phyloP scores from a whole-genome alignment of 2,888 invertebrate genomes.

The Drosophila nr. perissopoda region DNA sequence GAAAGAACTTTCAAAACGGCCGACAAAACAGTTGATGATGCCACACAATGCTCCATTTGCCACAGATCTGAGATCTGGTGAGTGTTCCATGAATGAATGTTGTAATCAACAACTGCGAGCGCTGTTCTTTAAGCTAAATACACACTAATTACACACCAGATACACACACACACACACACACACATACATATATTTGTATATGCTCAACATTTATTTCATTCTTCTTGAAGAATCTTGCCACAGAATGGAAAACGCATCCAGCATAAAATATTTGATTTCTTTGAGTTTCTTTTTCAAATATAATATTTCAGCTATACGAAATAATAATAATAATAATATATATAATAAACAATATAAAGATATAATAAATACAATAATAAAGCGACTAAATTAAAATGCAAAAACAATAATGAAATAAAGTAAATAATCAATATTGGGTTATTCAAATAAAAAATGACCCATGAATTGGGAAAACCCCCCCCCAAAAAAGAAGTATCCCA shows the following conservation, averaged over 20 bases:
- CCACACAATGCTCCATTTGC: slow-evolving; percentile 11
- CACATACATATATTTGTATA: not conserved
- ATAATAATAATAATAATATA: not conserved
- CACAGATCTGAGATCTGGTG: not conserved
- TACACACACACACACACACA: not conserved
- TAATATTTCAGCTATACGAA: not conserved
- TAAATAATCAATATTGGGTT: not conserved
- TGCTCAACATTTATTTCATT: not conserved
- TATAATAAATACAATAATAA: too few relatives aligned
- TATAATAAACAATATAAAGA: too few relatives aligned
- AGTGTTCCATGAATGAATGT: slow-evolving; percentile 4
- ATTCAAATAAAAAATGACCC: not conserved
- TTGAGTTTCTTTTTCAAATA: too few relatives aligned
- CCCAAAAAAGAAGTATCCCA: not conserved
- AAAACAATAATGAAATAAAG: not conserved
- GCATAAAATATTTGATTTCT: too few relatives aligned
- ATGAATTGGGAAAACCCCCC: not conserved
- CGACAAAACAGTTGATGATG: slow-evolving; percentile 5
- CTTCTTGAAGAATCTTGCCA: not conserved
- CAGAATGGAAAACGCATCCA: too few relatives aligned
- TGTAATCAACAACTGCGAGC: slow-evolving; percentile 2
- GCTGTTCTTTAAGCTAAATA: not conserved
- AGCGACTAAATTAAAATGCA: too few relatives aligned
- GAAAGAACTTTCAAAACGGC: slow-evolving; percentile 29
- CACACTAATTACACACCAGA: slow-evolving; percentile 7